Base-by-base conservation (phyloP, 2,797 vertebrate species). In the Silurus aristotelis region DNA sequence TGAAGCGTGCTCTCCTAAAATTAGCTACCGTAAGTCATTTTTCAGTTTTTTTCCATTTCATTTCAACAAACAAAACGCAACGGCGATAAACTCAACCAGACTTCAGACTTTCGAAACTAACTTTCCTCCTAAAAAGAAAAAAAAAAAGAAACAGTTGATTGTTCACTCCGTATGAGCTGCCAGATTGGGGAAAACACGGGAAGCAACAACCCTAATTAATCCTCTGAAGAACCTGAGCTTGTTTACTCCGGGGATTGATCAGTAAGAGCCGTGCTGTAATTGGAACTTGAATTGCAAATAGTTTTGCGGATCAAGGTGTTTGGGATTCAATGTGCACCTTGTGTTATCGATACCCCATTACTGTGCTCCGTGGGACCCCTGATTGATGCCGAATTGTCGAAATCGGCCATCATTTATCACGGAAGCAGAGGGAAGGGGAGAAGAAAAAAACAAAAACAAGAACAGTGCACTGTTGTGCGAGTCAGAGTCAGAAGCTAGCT, bases 241-340 rank as follows among this genome's bases (percentile, higher is more conserved):
- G 31, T 48, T 77, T 77, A 68, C 80, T 67, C 61, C 71, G 17
- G 77, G 84, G 76, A 85, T 67, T 80, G 84, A 85, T 78, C 76
- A 68, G 68, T 56, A 81, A 81, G 60, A 61, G 80, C 55, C 43
- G n/a, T 2, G 52, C 72, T 83, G 70, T 82, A 77, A 82, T 76
- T 86, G 73, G 80, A 83, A 63, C 68, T n/a, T 63, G 67, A 64
- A 80, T 56, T 75, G 43, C 66, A 85, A 82, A 77, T 64, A 77
- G 80, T 75, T 83, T 10, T 76, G 58, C n/a, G 61, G 58, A 82
- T 80, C 80, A 70, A 77, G 20, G 55, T 75, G 85, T 70, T 83
- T 61, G 52, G 5, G 64, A 52, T 43, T 86, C 71, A 56, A 19
- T 27, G 71, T 48, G 60, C 27, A n/a, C 25, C 79, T 12, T 22